Evolutionary conservation across 92 coral and sea anemone species (phyloP).

Genomic region (Micromussa lordhowensis): DNA sequence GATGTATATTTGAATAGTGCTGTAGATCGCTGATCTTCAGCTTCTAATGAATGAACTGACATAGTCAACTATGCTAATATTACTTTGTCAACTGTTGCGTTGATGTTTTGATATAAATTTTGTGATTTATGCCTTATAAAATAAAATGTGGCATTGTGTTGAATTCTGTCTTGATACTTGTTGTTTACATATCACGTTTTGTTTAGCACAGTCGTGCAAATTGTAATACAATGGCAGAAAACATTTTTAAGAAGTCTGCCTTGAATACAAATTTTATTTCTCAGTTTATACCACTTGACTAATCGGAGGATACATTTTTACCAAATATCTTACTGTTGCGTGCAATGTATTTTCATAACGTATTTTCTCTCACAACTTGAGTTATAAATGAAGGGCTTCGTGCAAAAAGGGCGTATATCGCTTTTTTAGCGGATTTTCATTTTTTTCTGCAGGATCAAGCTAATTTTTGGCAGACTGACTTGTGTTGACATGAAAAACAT

Average conservation of each 20-base stretch:
- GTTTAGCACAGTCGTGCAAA: slow-evolving; percentile 19
- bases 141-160: not conserved
- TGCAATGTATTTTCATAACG: slow-evolving; percentile 6
- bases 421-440: too few species aligned
- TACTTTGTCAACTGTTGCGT: slow-evolving; percentile 31
- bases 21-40: slow-evolving; percentile 45
- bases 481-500: too few species aligned
- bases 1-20: slow-evolving; percentile 41
- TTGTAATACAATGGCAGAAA: slow-evolving; percentile 19
- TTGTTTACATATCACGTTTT: slow-evolving; percentile 36
- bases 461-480: too few species aligned
- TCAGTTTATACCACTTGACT: slow-evolving; percentile 22
- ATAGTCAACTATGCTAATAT: slow-evolving; percentile 32
- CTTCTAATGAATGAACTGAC: slow-evolving; percentile 40
- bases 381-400: too few species aligned
- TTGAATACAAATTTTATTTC: slow-evolving; percentile 41
- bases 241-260: slow-evolving; percentile 24
- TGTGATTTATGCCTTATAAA: slow-evolving; percentile 24
- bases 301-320: slow-evolving; percentile 39
- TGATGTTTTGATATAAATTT: slow-evolving; percentile 18
- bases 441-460: too few species aligned
- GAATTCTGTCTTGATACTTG: too few species aligned
- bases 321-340: slow-evolving; percentile 11
- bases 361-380: slow-evolving; percentile 42
- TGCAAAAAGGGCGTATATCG: too few species aligned